A percentile compares a stretch with the other conserved stretches of the same genome.
Conservation (phyloP, 2,888 invertebrate species). For the Cerastis leucographa region DNA sequence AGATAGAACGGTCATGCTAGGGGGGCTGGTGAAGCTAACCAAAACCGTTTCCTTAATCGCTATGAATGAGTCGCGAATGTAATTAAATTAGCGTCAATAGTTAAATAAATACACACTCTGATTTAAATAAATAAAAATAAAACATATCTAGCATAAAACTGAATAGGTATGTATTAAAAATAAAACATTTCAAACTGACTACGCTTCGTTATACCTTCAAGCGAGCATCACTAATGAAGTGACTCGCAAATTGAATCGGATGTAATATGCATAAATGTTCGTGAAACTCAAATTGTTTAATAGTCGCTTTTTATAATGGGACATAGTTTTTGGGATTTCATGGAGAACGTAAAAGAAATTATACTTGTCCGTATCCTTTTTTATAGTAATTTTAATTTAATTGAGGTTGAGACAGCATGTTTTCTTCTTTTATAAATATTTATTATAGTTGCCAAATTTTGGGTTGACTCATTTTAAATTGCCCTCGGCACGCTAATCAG, state of each 20-base stretch:
- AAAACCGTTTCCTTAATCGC: neutral
- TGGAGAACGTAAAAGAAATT: neutral
- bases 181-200: slow-evolving; percentile 56
- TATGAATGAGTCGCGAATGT: neutral
- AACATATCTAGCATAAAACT: slow-evolving; percentile 24
- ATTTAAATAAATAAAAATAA: neutral
- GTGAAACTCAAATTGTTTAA: slow-evolving; percentile 53
- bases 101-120: neutral
- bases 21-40: too few relatives aligned
- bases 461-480: too few relatives aligned
- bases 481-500: too few relatives aligned
- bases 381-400: too few relatives aligned
- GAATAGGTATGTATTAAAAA: slow-evolving; percentile 28
- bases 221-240: slow-evolving; percentile 66
- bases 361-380: too few relatives aligned
- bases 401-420: too few relatives aligned
- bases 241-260: slow-evolving; percentile 61
- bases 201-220: slow-evolving; percentile 56
- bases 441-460: too few relatives aligned
- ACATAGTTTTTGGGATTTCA: slow-evolving; percentile 21
- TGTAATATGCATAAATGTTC: slow-evolving; percentile 63
- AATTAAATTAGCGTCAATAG: neutral
- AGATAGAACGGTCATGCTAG: too few relatives aligned
- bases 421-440: too few relatives aligned
- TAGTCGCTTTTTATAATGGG: slow-evolving; percentile 33